Percentiles rank a stretch among this genome's conserved stretches.
These are phyloP conservation scores for Colistium nudipinnis DNA, from an alignment of 2,113 vertebrate genomes.

Conservation along the genomic window DNA sequence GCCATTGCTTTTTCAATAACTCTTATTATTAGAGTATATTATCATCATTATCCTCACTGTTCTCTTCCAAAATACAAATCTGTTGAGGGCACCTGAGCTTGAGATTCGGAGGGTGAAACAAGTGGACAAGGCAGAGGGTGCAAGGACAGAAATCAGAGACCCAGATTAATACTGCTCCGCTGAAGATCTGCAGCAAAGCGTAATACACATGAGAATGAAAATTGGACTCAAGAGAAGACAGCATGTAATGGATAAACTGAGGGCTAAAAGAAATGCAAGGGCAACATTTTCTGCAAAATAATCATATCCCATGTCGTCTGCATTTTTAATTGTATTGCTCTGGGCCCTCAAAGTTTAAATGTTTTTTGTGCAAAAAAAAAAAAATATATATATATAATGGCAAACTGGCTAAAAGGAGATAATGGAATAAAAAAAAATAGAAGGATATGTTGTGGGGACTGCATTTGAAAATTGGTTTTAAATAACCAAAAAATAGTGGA, in stretches of 20 bases:
- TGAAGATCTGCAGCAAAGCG: constrained; percentile 54
- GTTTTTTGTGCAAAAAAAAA: neutral
- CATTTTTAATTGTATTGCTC: constrained; percentile 13
- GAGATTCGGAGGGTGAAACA: constrained; percentile 3
- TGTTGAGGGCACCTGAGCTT: neutral
- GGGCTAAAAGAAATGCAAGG: constrained; percentile 1
- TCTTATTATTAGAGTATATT: neutral
- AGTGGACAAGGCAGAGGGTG: neutral
- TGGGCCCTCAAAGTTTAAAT: neutral
- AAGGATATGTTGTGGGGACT: neutral
- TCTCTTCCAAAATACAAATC: neutral
- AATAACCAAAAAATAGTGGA: neutral
- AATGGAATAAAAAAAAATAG: neutral
- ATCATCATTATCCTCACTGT: neutral
- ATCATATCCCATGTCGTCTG: neutral
- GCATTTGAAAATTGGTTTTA: constrained; percentile 1
- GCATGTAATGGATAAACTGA: neutral
- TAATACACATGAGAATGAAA: constrained; percentile 29
- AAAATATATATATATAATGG: too few species aligned
- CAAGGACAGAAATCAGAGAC: constrained; percentile 10
- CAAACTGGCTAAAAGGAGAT: constrained; percentile 1
- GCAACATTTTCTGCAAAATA: constrained; percentile 9
- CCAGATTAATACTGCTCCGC: constrained; percentile 16
- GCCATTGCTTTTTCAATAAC: neutral
- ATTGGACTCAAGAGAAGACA: constrained; percentile 14